Evolutionary conservation across 2,888 invertebrate genomes (phyloP), one percentile per base, ranked within the genome.

Genomic region (Platynereis dumerilii): DNA sequence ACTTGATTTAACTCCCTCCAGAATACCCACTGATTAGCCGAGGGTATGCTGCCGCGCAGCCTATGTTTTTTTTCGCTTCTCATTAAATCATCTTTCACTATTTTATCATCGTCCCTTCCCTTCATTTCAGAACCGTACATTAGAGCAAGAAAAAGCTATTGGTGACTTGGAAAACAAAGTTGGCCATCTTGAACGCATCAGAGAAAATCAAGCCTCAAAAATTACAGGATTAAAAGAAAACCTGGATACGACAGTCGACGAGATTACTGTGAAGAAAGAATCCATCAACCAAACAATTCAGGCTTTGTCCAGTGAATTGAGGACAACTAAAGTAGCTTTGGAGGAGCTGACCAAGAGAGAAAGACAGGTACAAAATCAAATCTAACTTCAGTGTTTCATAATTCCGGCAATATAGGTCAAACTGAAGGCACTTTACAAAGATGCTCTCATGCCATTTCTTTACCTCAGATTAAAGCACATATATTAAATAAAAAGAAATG

Each of bases 261-360:
- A 66, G 12, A 66, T 72, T 0, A 73, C 75, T 61, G 78, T 80
- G 24, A 79, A 77, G 62, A 67, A 71, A 27, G 71, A 77, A 1
- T 75, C 79, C 12, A 76, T 83, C 5, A 79, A 83, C 64, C 78
- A 80, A 67, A 81, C 83, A 17, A 78, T 85, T 17, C 83, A 84
- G 44, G 79, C 81, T 0, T 74, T 85, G 44, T 78, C 79, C 62
- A 79, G 82, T 69, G 84, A 84, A 71, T 76, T 84, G 29, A 69
- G 80, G 57, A 81, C 82, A 44, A 80, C 81, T 15, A 85, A 84
- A 73, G 72, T 71, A 48, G 78, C 79, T 10, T 73, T 82, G 29
- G 75, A 77, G 2, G 78, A 81, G 27, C 71, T 78, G 28, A 77
- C 77, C 69, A 76, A 75, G 69, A 75, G 80, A 68, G 83, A 84